These are phyloP conservation scores for Rhyacophila brunnea DNA, from an alignment of 1,140 invertebrate genomes.

Conservation along the genomic window DNA sequence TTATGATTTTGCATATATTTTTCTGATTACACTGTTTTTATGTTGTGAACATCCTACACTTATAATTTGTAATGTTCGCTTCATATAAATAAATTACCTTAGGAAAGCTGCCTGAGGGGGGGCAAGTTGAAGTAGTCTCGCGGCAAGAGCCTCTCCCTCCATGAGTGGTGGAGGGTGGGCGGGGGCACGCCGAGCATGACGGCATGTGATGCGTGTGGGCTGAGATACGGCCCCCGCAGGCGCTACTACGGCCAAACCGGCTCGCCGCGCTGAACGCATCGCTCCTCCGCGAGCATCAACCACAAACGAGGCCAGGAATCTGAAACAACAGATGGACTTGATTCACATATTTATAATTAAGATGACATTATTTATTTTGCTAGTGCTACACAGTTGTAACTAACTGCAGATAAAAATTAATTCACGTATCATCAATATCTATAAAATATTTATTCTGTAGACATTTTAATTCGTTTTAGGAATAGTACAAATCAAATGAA, in stretches of 20 bases:
- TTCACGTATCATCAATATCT: not conserved
- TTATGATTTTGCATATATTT: too few species aligned
- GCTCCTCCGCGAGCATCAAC: constrained; percentile 95
- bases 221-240: constrained; percentile 89
- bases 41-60: too few species aligned
- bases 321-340: too few species aligned
- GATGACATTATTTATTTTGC: too few species aligned
- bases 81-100: constrained; percentile 72
- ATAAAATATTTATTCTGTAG: constrained; percentile 12
- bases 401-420: too few species aligned
- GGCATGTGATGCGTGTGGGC: constrained; percentile 91
- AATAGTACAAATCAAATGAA: too few species aligned
- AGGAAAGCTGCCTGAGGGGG: constrained; percentile 95
- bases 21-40: too few species aligned
- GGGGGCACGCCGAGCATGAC: constrained; percentile 65
- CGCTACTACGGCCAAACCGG: constrained; percentile 91
- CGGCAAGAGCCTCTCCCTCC: constrained; percentile 93
- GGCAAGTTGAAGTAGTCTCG: constrained; percentile 88
- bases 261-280: constrained; percentile 94
- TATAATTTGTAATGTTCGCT: too few species aligned
- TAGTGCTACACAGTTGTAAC: too few species aligned
- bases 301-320: constrained; percentile 96
- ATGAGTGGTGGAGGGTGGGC: constrained; percentile 88
- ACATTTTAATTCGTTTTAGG: too few species aligned
- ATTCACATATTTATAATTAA: too few species aligned